phyloP scores from a whole-genome alignment of 2,888 invertebrate species.

The Onchidella celtica region DNA sequence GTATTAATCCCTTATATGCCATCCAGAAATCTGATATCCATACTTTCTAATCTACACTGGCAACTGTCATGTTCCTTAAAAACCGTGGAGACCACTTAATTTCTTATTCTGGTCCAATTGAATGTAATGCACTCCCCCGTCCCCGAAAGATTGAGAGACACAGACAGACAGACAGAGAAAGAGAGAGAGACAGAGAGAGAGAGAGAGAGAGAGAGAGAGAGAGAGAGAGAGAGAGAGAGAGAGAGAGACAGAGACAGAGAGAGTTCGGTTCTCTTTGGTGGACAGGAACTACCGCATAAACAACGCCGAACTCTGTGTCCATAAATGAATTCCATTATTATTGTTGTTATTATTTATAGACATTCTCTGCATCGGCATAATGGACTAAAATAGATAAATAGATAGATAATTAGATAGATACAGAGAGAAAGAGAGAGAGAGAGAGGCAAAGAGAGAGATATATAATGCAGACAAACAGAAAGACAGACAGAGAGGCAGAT shows the following conservation, averaged over 20 bases:
- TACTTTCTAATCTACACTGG: too few relatives aligned
- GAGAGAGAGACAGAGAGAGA: slow-evolving; percentile 17
- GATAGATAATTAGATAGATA: background rate
- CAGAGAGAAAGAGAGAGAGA: background rate
- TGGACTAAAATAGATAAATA: background rate
- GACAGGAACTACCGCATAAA: background rate
- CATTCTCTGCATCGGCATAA: background rate
- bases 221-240: background rate
- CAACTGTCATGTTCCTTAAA: too few relatives aligned
- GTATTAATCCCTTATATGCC: too few relatives aligned
- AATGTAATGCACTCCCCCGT: too few relatives aligned
- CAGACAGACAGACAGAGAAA: slow-evolving; percentile 29
- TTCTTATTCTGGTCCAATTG: too few relatives aligned
- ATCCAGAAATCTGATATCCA: too few relatives aligned
- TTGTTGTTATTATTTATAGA: background rate
- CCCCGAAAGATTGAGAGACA: background rate
- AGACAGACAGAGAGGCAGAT: background rate
- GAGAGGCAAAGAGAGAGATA: background rate
- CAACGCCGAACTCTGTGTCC: background rate
- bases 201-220: background rate
- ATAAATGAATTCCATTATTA: background rate
- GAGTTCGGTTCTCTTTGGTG: background rate
- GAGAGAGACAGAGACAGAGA: background rate
- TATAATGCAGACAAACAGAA: background rate
- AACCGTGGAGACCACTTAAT: too few relatives aligned